These are phyloP conservation scores for Melolontha melolontha DNA, from an alignment of 2,888 invertebrate genomes.

Conservation along the genomic window DNA sequence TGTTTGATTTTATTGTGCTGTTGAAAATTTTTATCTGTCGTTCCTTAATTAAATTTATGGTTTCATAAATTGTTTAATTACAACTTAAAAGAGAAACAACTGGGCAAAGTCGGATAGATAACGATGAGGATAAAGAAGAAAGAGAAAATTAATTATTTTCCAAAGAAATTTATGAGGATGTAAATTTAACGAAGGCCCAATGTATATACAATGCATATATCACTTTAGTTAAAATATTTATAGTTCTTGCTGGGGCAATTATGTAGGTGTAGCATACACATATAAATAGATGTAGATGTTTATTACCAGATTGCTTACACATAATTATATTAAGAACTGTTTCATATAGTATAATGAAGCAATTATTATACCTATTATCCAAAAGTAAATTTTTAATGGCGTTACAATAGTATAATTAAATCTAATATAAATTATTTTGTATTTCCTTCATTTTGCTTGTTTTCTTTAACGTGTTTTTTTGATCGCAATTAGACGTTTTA, in stretches of 20 bases:
- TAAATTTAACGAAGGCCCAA: slow-evolving; percentile 38
- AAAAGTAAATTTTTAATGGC: no score
- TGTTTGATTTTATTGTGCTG: slow-evolving; percentile 3
- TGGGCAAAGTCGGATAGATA: no score
- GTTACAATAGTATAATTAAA: no score
- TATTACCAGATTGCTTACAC: slow-evolving; percentile 15
- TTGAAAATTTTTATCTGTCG: slow-evolving; percentile 4
- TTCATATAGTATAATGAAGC: no score
- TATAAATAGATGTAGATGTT: slow-evolving; percentile 37
- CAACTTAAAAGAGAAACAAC: slow-evolving; percentile 1
- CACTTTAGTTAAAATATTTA: slow-evolving; percentile 38
- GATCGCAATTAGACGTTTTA: no score
- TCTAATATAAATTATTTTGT: no score
- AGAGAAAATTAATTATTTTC: slow-evolving; percentile 35
- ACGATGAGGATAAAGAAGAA: slow-evolving; percentile 2
- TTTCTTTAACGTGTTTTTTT: no score
- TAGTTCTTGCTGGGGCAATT: slow-evolving; percentile 29
- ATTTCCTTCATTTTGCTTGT: no score
- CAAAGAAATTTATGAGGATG: slow-evolving; percentile 33
- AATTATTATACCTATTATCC: no score
- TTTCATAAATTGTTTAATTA: slow-evolving; percentile 35
- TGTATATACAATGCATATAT: slow-evolving; percentile 35
- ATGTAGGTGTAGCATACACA: slow-evolving; percentile 2
- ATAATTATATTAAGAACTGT: no score
- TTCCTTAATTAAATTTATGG: slow-evolving; percentile 20